Base-by-base conservation (phyloP, 2,113 vertebrate genomes). In the Onychorhynchus coronatus region DNA sequence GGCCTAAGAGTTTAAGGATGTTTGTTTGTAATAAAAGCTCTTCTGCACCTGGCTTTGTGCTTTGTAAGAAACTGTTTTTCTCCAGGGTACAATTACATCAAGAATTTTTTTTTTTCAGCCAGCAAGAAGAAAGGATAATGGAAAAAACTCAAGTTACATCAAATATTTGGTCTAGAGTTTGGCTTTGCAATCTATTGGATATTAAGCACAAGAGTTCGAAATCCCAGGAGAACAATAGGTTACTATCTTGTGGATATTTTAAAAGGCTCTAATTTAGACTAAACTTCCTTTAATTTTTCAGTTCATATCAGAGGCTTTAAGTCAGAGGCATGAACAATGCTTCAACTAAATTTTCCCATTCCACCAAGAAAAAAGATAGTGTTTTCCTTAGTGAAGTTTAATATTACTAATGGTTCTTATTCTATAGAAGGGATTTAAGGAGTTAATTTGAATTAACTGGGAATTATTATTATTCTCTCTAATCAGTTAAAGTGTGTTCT, bases 121-220 rank as follows among this genome's bases (percentile, higher is more conserved):
- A 96, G 44, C 25, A 93, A 96, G 92, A 97, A 97, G 95, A 98
- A 96, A 97, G 95, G 58, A 89, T 93, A 97, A 97, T 96, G 91
- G 95, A 75, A 58, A 96, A 97, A 98, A 97, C 96, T 98, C 96
- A 97, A 96, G 77, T 98, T 98, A 98, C 96, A 97, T 90, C 95
- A 98, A 98, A 98, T 97, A 98, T 98, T 98, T 98, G 95, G 97
- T 96, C 96, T 98, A 94, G 95, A 96, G 89, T 97, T 97, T 96
- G 94, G 95, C 49, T 97, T 97, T 97, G 92, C 94, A 96, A 95
- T 97, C 93, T 95, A 93, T 82, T 97, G 90, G 95, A 93, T 98
- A 97, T 97, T 97, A 97, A 94, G 89, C 95, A 84, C 91, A 95
- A 94, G 93, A 93, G 88, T 97, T 74, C 87, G 37, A 97, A 98